These are phyloP conservation scores for Nycticryphes semicollaris DNA, from an alignment of 2,113 vertebrate genomes.

Conservation along the genomic window DNA sequence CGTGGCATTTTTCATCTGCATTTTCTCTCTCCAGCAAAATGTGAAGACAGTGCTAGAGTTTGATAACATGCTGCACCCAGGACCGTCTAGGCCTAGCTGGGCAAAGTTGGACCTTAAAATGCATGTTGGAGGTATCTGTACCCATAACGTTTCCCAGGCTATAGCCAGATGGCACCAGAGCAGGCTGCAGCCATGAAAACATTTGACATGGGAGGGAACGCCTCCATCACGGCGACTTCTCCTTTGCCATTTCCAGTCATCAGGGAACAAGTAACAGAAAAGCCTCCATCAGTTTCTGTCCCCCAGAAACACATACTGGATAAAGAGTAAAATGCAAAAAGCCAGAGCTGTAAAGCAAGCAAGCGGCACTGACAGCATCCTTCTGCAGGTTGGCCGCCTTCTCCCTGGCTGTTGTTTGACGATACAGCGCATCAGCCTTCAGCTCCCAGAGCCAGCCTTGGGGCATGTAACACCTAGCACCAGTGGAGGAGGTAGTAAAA, in stretches of 20 bases:
- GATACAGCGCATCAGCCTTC: neutral
- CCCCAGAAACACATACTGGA: neutral
- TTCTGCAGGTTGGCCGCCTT: neutral
- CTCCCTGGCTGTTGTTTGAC: neutral
- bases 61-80: neutral
- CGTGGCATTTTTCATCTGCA: neutral
- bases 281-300: neutral
- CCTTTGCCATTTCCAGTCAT: neutral
- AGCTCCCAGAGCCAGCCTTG: neutral
- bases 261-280: neutral
- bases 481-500: neutral
- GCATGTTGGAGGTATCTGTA: neutral
- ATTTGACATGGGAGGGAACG: neutral
- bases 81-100: neutral
- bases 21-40: neutral
- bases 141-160: rapidly evolving
- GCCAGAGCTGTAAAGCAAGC: neutral
- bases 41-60: neutral
- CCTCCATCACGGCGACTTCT: neutral
- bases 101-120: neutral
- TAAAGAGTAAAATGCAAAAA: neutral
- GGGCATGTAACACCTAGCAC: neutral
- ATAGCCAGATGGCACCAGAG: neutral
- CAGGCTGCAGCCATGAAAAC: neutral
- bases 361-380: rapidly evolving